A percentile compares a stretch with the other conserved stretches of the same genome.
These are phyloP conservation scores for Lathronympha strigana DNA, from an alignment of 2,888 invertebrate species.

Conservation along the genomic window DNA sequence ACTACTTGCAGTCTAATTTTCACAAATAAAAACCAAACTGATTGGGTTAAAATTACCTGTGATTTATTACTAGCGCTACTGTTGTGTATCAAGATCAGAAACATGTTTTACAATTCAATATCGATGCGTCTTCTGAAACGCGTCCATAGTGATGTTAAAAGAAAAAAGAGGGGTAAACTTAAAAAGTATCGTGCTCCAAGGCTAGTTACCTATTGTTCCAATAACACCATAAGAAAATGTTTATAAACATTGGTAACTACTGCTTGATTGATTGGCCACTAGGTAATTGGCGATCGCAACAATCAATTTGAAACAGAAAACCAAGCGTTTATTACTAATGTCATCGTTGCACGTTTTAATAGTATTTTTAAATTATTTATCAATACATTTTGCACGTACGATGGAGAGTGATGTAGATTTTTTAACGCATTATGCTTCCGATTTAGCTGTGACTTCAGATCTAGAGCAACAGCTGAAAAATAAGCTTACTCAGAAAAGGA, in stretches of 20 bases:
- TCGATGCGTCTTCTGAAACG: neutral
- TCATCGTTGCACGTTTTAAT: neutral
- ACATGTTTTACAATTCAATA: neutral
- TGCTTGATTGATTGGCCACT: slow-evolving; percentile 2
- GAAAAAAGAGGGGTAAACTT: neutral
- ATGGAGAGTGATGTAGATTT: slow-evolving; percentile 2
- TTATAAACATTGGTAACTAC: slow-evolving; percentile 35
- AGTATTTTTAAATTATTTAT: slow-evolving; percentile 5
- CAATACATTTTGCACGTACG: neutral
- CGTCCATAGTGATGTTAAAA: slow-evolving; percentile 14
- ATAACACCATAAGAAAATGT: slow-evolving; percentile 6
- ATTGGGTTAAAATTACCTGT: no score
- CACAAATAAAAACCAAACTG: no score
- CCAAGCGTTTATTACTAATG: slow-evolving; percentile 7
- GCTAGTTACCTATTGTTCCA: slow-evolving; percentile 7
- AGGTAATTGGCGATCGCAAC: neutral
- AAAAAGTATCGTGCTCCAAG: neutral
- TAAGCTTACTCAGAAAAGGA: slow-evolving; percentile 21
- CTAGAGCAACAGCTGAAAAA: slow-evolving; percentile 7
- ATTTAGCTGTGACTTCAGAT: neutral
- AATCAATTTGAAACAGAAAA: slow-evolving; percentile 1
- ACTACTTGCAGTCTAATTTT: no score
- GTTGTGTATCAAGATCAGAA: neutral
- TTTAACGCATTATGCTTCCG: slow-evolving; percentile 11
- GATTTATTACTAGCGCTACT: neutral